Evolutionary conservation across 2,113 vertebrate genomes (phyloP), one percentile per base, ranked within the genome.

Genomic region (Neopipo cinnamomea): DNA sequence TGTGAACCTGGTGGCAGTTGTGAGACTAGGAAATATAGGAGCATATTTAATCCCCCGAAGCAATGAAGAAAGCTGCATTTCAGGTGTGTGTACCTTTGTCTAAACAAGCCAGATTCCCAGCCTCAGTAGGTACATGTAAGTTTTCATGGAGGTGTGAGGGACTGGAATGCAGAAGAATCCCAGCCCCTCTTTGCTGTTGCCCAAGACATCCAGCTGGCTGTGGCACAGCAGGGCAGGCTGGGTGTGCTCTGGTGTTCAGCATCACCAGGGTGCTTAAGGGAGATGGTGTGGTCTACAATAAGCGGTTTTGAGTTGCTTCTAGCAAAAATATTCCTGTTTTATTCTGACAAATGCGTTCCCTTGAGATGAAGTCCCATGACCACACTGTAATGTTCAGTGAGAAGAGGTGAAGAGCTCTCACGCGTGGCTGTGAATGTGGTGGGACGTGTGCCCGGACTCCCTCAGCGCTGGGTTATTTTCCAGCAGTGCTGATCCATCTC

Each of bases 161-260:
- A 1, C 31, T 17, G 39, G 73, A 11, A 6, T 37, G 11, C 13
- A 59, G 53, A 13, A 30, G 42, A 5, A 4, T 4, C 56, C 47
- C 55, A 28, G 30, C 39, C 71, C 8, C 30, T 73, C 6, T 18
- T n/a, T 30, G 67, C 1, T 5, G 27, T 3, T 53, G 79, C 25
- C 44, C 1, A 0, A 10, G 18, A 0, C 1, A 11, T 50, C 22
- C 37, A 6, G 47, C 17, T 30, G 50, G 11, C 22, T 0, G 0
- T 39, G 77, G 50, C 75, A 46, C 19, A 17, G 67, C 4, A 19
- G 39, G 46, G n/a, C 47, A 1, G 19, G 8, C 35, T 25, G 56
- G 17, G 37, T 35, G 72, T n/a, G 86, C 37, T 37, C 30, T 20
- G 19, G 0, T 12, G 19, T 7, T 67, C 67, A 46, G 19, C 55